These are phyloP conservation scores for Melipona beecheii DNA, from an alignment of 2,888 invertebrate species.

Conservation along the genomic window DNA sequence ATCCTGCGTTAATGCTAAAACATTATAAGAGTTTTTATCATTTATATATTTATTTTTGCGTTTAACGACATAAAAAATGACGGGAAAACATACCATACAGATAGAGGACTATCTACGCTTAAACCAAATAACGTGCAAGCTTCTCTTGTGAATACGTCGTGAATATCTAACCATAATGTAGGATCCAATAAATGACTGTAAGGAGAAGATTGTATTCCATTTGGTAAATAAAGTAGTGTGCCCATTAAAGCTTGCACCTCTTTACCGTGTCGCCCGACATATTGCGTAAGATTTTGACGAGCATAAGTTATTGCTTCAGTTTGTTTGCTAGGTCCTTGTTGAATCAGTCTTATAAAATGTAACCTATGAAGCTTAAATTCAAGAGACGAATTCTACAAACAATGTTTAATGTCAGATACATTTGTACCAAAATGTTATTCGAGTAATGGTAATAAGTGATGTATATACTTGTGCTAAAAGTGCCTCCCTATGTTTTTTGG, in stretches of 20 bases:
- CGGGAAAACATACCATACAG: conserved; percentile 88
- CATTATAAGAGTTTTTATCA: conserved; percentile 8
- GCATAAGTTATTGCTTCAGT: conserved; percentile 95
- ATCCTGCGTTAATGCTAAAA: conserved; percentile 94
- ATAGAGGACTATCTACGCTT: conserved; percentile 95
- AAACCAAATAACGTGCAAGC: conserved; percentile 96
- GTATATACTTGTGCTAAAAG: conserved; percentile 87
- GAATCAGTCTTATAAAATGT: conserved; percentile 90
- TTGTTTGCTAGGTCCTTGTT: conserved; percentile 89
- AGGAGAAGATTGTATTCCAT: conserved; percentile 92
- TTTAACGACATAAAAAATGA: not conserved
- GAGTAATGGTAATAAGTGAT: not conserved
- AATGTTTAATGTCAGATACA: not conserved
- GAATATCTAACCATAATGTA: conserved; percentile 90
- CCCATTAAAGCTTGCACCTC: conserved; percentile 95
- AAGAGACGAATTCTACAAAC: conserved; percentile 86
- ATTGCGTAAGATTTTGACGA: conserved; percentile 92
- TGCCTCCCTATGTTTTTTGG: conserved; percentile 89
- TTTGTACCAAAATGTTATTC: not conserved
- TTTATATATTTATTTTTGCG: not conserved
- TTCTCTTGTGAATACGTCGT: conserved; percentile 96
- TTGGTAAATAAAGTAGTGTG: conserved; percentile 91
- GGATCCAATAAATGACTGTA: conserved; percentile 91
- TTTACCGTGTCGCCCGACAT: conserved; percentile 91
- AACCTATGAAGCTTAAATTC: conserved; percentile 93